Conservation (phyloP, 2,113 vertebrate genomes). For the Zapornia atra region DNA sequence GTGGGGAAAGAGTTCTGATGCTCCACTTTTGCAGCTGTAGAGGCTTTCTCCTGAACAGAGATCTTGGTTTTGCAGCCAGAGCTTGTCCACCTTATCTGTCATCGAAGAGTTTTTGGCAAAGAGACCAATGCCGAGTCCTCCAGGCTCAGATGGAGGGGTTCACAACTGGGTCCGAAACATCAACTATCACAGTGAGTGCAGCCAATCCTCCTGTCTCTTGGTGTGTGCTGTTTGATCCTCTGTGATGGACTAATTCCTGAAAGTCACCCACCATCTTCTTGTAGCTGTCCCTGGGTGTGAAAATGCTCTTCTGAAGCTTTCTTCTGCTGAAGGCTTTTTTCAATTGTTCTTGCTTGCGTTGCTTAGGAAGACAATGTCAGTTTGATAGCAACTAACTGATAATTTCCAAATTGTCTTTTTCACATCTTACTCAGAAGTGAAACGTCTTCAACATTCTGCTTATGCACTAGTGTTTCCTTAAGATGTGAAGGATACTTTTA, state of each 20-base stretch:
- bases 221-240: not conserved
- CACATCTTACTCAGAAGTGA: not conserved
- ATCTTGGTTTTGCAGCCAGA: conserved; percentile 85
- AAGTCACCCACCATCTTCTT: not conserved
- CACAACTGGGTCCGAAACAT: conserved; percentile 92
- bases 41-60: conserved; percentile 26
- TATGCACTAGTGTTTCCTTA: not conserved
- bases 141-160: conserved; percentile 77
- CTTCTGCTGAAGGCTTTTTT: not conserved
- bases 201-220: not conserved
- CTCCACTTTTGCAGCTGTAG: not conserved
- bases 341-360: not conserved
- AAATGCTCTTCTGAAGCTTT: not conserved
- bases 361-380: not conserved
- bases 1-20: not conserved
- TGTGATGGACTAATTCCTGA: not conserved
- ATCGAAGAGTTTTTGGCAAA: conserved; percentile 96
- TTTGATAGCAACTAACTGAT: not conserved
- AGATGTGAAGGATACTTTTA: not conserved
- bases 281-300: not conserved
- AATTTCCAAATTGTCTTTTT: not conserved
- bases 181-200: conserved; percentile 95
- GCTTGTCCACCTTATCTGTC: conserved; percentile 94
- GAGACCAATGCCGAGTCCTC: conserved; percentile 81
- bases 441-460: not conserved